These are phyloP conservation scores for Allolobophora icterica DNA, from an alignment of 2,888 invertebrate genomes.

Conservation along the genomic window DNA sequence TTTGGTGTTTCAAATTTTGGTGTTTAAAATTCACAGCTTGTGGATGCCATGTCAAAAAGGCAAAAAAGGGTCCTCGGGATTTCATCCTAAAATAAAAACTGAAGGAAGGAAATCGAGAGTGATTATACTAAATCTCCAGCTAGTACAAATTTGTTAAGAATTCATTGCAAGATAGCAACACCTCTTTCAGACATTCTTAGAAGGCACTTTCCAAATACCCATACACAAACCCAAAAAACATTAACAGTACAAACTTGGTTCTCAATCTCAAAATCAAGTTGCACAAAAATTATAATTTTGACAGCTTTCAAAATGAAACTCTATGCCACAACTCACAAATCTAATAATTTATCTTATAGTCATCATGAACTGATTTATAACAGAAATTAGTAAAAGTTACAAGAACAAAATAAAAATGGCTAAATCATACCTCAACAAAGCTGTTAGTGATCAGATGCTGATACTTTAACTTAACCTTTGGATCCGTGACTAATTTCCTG, in stretches of 20 bases:
- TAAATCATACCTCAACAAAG: constrained; percentile 88
- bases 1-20: too few relatives aligned
- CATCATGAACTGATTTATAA: background rate
- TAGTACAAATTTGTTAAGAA: too few relatives aligned
- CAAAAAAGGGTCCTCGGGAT: too few relatives aligned
- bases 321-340: background rate
- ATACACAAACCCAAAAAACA: too few relatives aligned
- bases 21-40: too few relatives aligned
- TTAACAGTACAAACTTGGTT: background rate
- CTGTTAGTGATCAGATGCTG: constrained; percentile 97
- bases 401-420: constrained; percentile 1
- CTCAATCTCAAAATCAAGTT: background rate
- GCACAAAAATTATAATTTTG: background rate
- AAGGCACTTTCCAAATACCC: too few relatives aligned
- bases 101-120: background rate
- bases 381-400: background rate
- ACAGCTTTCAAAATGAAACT: background rate
- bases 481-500: constrained; percentile 62
- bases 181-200: too few relatives aligned
- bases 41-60: too few relatives aligned
- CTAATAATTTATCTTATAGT: background rate
- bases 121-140: background rate
- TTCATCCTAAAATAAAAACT: background rate
- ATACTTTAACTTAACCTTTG: constrained; percentile 72
- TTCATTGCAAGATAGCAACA: too few relatives aligned